Base-by-base conservation (phyloP, 1,140 invertebrate species). In the Pogonomyrmex barbatus region DNA sequence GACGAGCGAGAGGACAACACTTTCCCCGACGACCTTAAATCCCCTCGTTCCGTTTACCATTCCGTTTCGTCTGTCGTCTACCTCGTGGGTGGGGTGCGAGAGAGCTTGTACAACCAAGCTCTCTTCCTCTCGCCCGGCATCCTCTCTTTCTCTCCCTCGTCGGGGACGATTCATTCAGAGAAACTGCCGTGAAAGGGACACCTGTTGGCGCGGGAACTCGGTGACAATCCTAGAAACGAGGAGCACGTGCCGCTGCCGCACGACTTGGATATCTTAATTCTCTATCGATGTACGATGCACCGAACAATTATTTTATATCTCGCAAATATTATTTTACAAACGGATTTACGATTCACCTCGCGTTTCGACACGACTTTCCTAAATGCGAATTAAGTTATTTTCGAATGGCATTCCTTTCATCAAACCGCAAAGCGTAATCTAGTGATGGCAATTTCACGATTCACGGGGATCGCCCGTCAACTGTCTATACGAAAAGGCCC, bases 121-220 rank as follows among this genome's bases (percentile, higher is more conserved):
- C 92, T 91, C 92, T 90, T 91, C 91, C 90, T 91, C 91, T 83
- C 67, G 68, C 67, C 30, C 71, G 76, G 39, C n/a, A 60, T 77
- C 81, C 85, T 84, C 52, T 67, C 78, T 79, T 71, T 73, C 81
- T 82, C 82, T 86, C 88, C 89, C 89, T 90, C 92, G 90, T 91
- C 92, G 94, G 93, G 94, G 93, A 93, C 93, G 94, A 95, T 95
- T 95, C 95, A 95, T 95, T 95, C 94, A 94, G 95, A 95, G 95
- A 95, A 95, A 95, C 93, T 93, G 90, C 93, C 94, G 94, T 95
- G 94, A 95, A 95, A 95, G 94, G 93, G 95, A 95, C 95, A 95
- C 95, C 95, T 95, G 95, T 95, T 95, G 95, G 93, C 93, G 88
- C 91, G 75, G 71, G 89, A 87, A 89, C 89, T 89, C 90, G 89